These are phyloP conservation scores for Hirundichthys speculiger DNA, from an alignment of 2,113 vertebrate species.

Conservation along the genomic window DNA sequence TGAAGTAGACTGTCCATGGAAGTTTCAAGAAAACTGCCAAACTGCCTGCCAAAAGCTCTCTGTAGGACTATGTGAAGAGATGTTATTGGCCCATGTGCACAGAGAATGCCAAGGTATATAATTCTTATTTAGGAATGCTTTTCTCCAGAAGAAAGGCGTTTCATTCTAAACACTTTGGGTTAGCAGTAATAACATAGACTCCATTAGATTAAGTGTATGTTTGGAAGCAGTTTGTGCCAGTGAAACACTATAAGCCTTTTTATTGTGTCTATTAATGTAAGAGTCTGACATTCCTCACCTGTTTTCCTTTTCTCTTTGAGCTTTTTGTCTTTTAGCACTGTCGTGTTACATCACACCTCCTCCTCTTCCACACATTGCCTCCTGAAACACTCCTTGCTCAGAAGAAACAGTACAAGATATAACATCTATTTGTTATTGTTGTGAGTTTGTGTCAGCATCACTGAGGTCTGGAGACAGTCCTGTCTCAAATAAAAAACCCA, in stretches of 20 bases:
- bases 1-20: conserved; percentile 42
- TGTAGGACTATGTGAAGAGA: conserved; percentile 19
- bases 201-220: conserved; percentile 10
- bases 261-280: conserved; percentile 10
- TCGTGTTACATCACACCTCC: conserved; percentile 42
- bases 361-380: conserved; percentile 28
- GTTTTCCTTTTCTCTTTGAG: conserved; percentile 37
- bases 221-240: neutral
- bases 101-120: conserved; percentile 6
- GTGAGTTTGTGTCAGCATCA: conserved; percentile 7
- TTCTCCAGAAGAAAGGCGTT: conserved; percentile 14
- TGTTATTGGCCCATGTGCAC: conserved; percentile 16
- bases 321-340: conserved; percentile 33
- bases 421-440: conserved; percentile 25
- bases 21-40: conserved; percentile 45
- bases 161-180: conserved; percentile 5
- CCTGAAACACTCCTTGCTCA: conserved; percentile 11
- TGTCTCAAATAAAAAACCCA: conserved; percentile 3
- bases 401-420: conserved; percentile 8
- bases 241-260: conserved; percentile 11
- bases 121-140: conserved; percentile 4
- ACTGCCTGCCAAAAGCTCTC: neutral
- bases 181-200: conserved; percentile 7
- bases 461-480: neutral
- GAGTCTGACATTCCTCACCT: conserved; percentile 26